A percentile compares a stretch with the other conserved stretches of the same genome.
Evolutionary conservation across 2,113 vertebrate genomes (phyloP).

Genomic region (Tylochromis polylepis): DNA sequence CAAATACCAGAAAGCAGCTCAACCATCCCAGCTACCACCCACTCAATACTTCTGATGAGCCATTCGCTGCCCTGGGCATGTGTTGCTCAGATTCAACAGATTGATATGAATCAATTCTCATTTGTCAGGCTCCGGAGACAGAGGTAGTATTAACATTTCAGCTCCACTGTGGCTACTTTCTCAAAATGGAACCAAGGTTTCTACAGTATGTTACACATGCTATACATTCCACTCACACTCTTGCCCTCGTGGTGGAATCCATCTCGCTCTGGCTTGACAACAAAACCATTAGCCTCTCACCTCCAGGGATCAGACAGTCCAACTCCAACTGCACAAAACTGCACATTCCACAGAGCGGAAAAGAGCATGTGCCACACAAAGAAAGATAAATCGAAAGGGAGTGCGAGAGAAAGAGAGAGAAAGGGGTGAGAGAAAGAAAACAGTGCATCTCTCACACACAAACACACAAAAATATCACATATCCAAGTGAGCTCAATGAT

Average conservation of each 20-base stretch:
- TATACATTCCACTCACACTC: slow-evolving; percentile 62
- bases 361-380: slow-evolving; percentile 1
- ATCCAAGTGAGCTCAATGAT: not conserved
- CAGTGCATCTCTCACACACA: not conserved
- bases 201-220: slow-evolving; percentile 13
- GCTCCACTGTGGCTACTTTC: slow-evolving; percentile 21
- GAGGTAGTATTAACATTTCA: slow-evolving; percentile 43
- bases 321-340: slow-evolving; percentile 48
- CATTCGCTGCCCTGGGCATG: slow-evolving; percentile 33
- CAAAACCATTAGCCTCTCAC: slow-evolving; percentile 66
- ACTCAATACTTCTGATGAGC: slow-evolving; percentile 54
- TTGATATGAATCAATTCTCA: slow-evolving; percentile 56
- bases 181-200: slow-evolving; percentile 39
- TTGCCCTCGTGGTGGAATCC: slow-evolving; percentile 45
- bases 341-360: slow-evolving; percentile 39
- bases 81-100: slow-evolving; percentile 60
- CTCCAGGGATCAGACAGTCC: slow-evolving; percentile 59
- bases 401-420: not conserved
- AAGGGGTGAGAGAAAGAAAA: not conserved
- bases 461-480: not conserved
- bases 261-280: slow-evolving; percentile 60
- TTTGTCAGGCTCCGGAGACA: slow-evolving; percentile 40
- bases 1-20: slow-evolving; percentile 50
- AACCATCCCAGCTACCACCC: slow-evolving; percentile 39
- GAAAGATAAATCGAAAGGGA: not conserved